Evolutionary conservation across 1,140 invertebrate genomes (phyloP), one percentile per base, ranked within the genome.

Genomic region (Araneus ventricosus): DNA sequence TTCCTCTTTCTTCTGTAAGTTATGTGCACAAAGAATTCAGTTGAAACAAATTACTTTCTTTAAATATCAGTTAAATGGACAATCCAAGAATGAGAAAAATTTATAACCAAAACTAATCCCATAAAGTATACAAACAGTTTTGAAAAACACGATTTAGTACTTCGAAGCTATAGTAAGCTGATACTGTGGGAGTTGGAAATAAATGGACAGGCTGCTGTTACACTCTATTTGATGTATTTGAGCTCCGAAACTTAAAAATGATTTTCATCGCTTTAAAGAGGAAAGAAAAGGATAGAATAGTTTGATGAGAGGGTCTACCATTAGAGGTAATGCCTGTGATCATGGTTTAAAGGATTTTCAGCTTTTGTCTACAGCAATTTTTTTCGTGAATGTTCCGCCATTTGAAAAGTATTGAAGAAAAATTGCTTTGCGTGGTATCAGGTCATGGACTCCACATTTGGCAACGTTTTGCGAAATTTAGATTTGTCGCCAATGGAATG

Each of bases 281-380:
- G 85, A 87, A 37, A 63, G 85, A 30, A 61, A 87, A 39, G 85
- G 52, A 63, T 87, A 34, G 37, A 61, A 63, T 39, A 61, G 84
- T 20, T 61, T 59, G 85, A 87, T 87, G 85, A 87, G 85, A 39
- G 34, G 52, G 34, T 17, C 14, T n/a, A 37, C 85, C 85, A 63
- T 87, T 87, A 87, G 27, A 39, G 85, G 20, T 63, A 87, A 87
- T 87, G 85, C 85, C 34, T 37, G 85, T 63, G 85, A 87, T 87
- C 85, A 87, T 87, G 80, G 80, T 82, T 82, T 82, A 52, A 82
- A 63, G 85, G 85, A 87, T 87, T 87, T 87, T 63, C 85, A 87
- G 52, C 34, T 87, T 87, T 87, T 87, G 57, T 24, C 52, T n/a
- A 34, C 34, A 39, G 30, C 27, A 34, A 17, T 61, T 87, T 59